phyloP scores from a whole-genome alignment of 37 sponge, comb jelly and placozoan genomes.

The Halisarca cf. caerulea region DNA sequence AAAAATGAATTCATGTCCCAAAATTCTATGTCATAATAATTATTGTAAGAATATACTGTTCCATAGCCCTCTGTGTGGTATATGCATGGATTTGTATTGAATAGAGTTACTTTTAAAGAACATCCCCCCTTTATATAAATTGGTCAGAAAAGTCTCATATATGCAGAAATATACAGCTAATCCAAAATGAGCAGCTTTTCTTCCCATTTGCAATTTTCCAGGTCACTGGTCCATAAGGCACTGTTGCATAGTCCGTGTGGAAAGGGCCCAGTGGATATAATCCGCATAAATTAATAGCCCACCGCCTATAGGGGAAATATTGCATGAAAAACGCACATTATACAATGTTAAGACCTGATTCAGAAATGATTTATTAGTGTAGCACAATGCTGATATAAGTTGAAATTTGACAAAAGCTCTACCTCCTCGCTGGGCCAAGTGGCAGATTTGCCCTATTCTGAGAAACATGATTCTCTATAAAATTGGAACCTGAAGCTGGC shows the following conservation, averaged over 20 bases:
- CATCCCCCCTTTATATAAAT: too few species aligned
- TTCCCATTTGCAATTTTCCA: too few species aligned
- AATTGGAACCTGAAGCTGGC: background rate
- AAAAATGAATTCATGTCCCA: background rate
- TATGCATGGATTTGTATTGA: too few species aligned
- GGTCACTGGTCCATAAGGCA: too few species aligned
- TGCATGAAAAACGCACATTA: background rate
- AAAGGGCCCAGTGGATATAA: too few species aligned
- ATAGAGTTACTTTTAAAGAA: too few species aligned
- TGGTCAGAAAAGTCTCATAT: too few species aligned
- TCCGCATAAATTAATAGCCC: background rate
- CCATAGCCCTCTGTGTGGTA: slow-evolving; percentile 11
- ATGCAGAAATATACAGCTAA: background rate
- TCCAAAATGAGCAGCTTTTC: background rate
- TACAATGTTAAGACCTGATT: too few species aligned
- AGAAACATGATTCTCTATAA: background rate
- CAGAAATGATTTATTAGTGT: too few species aligned
- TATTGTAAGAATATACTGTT: background rate
- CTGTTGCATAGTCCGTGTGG: too few species aligned
- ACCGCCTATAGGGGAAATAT: background rate
- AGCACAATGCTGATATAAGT: too few species aligned
- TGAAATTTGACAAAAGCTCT: too few species aligned
- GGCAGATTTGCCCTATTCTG: background rate
- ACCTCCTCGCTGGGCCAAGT: background rate
- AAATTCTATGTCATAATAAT: background rate